Base-by-base conservation (phyloP, 2,797 vertebrate species). In the Sebastes nivosus region DNA sequence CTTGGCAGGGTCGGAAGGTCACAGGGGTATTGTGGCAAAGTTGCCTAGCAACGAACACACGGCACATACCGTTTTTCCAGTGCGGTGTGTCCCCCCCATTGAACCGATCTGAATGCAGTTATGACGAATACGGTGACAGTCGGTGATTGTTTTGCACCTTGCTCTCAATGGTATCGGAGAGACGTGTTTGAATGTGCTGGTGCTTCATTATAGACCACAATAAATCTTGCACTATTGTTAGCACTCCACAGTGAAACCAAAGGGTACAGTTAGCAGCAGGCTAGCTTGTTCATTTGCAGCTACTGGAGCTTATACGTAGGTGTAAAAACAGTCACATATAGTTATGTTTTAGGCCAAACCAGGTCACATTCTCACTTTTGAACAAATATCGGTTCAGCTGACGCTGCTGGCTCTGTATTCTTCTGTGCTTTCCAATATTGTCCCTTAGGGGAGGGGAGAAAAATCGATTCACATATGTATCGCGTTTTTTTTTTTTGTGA, bases 1-100 rank as follows among this genome's bases (percentile, higher is more conserved):
- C 90, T 90, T 88, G 93, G 88, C 87, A 82, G 85, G 93, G 94
- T 94, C 89, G 76, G 81, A 90, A 92, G 93, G 93, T 94, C 92
- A 93, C 79, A 25, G 79, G 89, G 79, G 90, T 90, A 88, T 92
- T 89, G 84, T 92, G 89, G 89, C 82, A 89, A 89, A 82, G 91
- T 90, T 88, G 89, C 94, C 83, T 87, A 81, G 94, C 93, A 91
- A 94, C 94, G 81, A 83, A 84, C 77, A 57, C 77, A 72, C 30
- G 4, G 67, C 59, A 63, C 70, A 36, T 73, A 68, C 69, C 24
- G 67, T 88, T 52, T 89, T 52, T 82, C 77, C 68, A 75, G 58
- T 1, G 30, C 11, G 58, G 57, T 36, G 32, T 64, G 7, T 0
- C 12, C n/a, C 11, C 65, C 65, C 4, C 59, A 29, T 63, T 32